Percentiles rank a stretch among this genome's conserved stretches.
Evolutionary conservation across 2,888 invertebrate species (phyloP).

Genomic region (Abrostola tripartita): DNA sequence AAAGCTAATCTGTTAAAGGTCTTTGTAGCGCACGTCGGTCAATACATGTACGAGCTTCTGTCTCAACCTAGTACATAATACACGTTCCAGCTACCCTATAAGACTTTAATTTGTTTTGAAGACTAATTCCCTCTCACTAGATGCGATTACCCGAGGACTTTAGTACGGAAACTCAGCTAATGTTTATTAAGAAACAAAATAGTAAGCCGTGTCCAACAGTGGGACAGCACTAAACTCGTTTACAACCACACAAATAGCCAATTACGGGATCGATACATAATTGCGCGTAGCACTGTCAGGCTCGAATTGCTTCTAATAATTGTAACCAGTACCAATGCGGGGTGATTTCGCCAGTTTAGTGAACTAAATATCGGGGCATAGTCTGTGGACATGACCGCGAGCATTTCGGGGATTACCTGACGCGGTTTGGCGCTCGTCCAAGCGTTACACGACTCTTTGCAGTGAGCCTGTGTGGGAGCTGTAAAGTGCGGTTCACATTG

Average conservation of each 20-base stretch:
- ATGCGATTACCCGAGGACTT: constrained; percentile 25
- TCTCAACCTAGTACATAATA: not conserved
- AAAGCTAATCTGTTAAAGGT: constrained; percentile 12
- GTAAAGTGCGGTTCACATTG: constrained; percentile 36
- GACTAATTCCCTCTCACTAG: constrained; percentile 7
- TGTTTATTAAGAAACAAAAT: constrained; percentile 26
- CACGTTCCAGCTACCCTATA: not conserved
- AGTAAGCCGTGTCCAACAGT: constrained; percentile 16
- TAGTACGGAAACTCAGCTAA: constrained; percentile 16
- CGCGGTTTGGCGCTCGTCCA: constrained; percentile 72
- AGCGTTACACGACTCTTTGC: constrained; percentile 51
- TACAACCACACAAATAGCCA: constrained; percentile 30
- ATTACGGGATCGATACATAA: constrained; percentile 40
- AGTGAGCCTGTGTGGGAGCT: constrained; percentile 24
- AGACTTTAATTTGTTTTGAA: not conserved
- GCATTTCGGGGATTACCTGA: constrained; percentile 71
- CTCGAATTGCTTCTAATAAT: constrained; percentile 46
- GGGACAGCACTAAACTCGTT: constrained; percentile 30
- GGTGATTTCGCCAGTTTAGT: constrained; percentile 50
- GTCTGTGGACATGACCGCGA: constrained; percentile 61
- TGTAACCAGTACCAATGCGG: constrained; percentile 39
- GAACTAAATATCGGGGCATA: constrained; percentile 58
- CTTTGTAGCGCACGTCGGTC: not conserved
- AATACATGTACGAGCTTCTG: not conserved
- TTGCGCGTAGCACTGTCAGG: constrained; percentile 22